phyloP scores from a whole-genome alignment of 2,888 invertebrate genomes.

The Stenodema calcarata region DNA sequence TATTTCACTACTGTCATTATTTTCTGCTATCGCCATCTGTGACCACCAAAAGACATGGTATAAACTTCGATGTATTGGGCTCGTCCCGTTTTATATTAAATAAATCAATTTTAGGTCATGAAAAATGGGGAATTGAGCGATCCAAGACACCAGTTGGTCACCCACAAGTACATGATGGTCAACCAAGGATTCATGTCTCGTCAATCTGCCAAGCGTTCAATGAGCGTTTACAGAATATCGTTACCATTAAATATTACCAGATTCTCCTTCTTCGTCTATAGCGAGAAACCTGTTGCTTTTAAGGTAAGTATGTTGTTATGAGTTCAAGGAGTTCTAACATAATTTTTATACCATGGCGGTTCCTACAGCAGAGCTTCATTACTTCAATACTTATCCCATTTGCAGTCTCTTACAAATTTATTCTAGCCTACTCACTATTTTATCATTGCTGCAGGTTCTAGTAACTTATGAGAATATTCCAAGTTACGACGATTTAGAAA shows the following conservation, averaged over 20 bases:
- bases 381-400: too few species aligned
- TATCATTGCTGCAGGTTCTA: background rate
- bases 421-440: too few species aligned
- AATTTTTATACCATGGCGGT: too few species aligned
- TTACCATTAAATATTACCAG: background rate
- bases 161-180: background rate
- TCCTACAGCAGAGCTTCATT: too few species aligned
- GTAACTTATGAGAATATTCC: background rate
- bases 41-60: too few species aligned
- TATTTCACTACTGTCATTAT: too few species aligned
- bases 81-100: too few species aligned
- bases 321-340: too few species aligned
- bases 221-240: background rate
- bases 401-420: too few species aligned
- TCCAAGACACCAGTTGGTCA: background rate
- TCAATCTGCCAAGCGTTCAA: background rate
- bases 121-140: background rate
- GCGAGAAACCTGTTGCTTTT: background rate
- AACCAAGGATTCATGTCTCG: background rate
- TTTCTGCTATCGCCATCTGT: too few species aligned
- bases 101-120: background rate
- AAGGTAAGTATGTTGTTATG: background rate
- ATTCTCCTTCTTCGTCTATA: background rate
- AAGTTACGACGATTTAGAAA: background rate
- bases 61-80: too few species aligned